These are phyloP conservation scores for Candoia aspera DNA, from an alignment of 2,113 vertebrate species.

Conservation along the genomic window DNA sequence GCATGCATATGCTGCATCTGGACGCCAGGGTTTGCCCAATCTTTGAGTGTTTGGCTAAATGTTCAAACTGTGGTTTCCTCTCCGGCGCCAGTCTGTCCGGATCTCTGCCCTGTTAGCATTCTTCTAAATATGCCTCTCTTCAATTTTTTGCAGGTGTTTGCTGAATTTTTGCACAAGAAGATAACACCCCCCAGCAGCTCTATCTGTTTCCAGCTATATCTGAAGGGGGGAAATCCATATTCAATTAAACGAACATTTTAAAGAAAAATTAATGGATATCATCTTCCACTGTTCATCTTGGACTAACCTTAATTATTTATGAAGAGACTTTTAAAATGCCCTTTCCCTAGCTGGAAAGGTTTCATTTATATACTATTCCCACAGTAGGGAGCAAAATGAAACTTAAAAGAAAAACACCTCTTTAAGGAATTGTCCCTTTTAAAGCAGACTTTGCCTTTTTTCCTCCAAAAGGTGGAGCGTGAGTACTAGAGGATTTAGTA, in stretches of 20 bases:
- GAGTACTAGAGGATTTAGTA: constrained; percentile 85
- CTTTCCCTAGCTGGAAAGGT: constrained; percentile 94
- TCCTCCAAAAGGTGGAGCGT: constrained; percentile 88
- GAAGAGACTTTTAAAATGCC: constrained; percentile 90
- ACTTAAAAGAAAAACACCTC: constrained; percentile 64
- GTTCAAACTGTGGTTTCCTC: constrained; percentile 97
- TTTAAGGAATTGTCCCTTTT: constrained; percentile 79
- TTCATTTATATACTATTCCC: constrained; percentile 89
- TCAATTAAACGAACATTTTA: constrained; percentile 70
- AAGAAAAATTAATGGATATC: constrained; percentile 73
- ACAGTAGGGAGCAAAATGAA: constrained; percentile 80
- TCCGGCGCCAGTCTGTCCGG: constrained; percentile 96
- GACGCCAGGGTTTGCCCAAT: constrained; percentile 90
- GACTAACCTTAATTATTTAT: constrained; percentile 96
- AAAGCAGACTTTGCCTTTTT: constrained; percentile 90
- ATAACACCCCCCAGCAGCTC: constrained; percentile 73
- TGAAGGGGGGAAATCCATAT: constrained; percentile 72
- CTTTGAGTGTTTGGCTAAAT: constrained; percentile 97
- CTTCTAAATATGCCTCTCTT: constrained; percentile 92
- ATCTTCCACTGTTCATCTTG: constrained; percentile 80
- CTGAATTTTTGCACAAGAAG: constrained; percentile 78
- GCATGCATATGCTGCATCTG: constrained; percentile 84
- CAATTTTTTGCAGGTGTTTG: constrained; percentile 98
- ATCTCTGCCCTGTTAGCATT: constrained; percentile 92
- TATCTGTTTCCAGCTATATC: constrained; percentile 75